Evolutionary conservation across 2,113 vertebrate species (phyloP).

Genomic region (Prochilodus magdalenae): DNA sequence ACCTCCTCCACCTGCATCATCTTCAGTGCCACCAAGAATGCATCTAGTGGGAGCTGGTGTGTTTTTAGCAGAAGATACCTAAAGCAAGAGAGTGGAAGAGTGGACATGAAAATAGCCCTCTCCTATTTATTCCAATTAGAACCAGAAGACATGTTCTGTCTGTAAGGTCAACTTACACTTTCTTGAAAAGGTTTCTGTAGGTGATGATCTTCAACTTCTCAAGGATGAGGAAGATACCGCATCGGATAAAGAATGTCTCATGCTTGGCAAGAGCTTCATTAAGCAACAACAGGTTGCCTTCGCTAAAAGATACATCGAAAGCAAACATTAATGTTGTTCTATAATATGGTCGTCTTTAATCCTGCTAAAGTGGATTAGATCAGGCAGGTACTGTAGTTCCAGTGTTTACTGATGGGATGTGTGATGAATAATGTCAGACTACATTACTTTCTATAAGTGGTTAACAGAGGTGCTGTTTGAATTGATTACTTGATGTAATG

Average conservation of each 20-base stretch:
- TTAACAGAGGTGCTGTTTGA: no score
- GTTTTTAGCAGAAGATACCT: conserved; percentile 91
- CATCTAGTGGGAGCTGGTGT: conserved; percentile 92
- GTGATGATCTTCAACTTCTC: conserved; percentile 98
- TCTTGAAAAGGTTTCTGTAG: conserved; percentile 97
- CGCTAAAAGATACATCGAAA: conserved; percentile 70
- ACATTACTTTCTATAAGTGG: no score
- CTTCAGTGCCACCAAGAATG: conserved; percentile 89
- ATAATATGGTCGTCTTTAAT: not conserved
- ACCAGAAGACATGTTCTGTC: no score
- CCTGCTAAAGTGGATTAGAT: no score
- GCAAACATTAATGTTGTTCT: not conserved
- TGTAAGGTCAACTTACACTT: conserved; percentile 86
- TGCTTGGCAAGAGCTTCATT: conserved; percentile 91
- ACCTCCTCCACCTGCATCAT: conserved; percentile 95
- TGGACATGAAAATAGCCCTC: not conserved
- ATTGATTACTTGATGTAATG: no score
- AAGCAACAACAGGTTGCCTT: conserved; percentile 92
- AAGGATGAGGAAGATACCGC: conserved; percentile 97
- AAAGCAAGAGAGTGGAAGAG: conserved; percentile 7
- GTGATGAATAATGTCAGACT: no score
- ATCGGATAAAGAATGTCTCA: conserved; percentile 97
- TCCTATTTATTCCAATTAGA: no score
- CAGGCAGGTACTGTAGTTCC: no score
- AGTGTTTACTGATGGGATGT: no score